Base-by-base conservation (phyloP, 2,888 invertebrate genomes). In the Anoncus sp. region DNA sequence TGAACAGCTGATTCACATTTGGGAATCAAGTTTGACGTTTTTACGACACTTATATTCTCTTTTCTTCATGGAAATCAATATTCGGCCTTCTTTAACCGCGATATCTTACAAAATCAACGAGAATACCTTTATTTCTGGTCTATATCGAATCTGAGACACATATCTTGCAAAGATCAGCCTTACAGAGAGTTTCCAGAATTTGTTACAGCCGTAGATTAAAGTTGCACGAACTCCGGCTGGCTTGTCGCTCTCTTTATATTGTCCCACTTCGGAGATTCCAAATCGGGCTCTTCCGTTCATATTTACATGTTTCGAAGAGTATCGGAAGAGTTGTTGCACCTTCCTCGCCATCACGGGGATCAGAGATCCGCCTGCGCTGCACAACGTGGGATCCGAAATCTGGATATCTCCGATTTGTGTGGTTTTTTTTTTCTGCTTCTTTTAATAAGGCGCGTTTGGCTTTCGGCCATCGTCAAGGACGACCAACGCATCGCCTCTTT, bases 381-480 rank as follows among this genome's bases (percentile, higher is more conserved):
- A 31, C 31, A 7, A 31, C 31, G 31, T 31, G 5, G 31, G 31
- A 31, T 31, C 31, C n/a, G n/a, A n/a, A n/a, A n/a, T n/a, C n/a
- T n/a, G n/a, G n/a, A n/a, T n/a, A n/a, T n/a, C n/a, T n/a, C n/a
- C n/a, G n/a, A n/a, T n/a, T n/a, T n/a, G n/a, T n/a, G 14, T 18
- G 14, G 31, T 45, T 22, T 38, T 49, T 40, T 66, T 43, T 35
- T 31, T 2, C 38, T 38, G 0, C 62, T 43, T 40, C 18, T 27
- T 60, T 62, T 53, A 45, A 20, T 24, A 45, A 70, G 79, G 57
- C 55, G 72, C 57, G 53, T 63, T 57, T 75, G 80, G 83, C 82
- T 84, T 83, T 83, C 83, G 83, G 77, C 82, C 83, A 78, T 77
- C 65, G 59, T 67, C 51, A 67, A 63, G 55, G 57, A 65, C 69